These are phyloP conservation scores for Balearica regulorum DNA, from an alignment of 2,797 vertebrate genomes.

Conservation along the genomic window DNA sequence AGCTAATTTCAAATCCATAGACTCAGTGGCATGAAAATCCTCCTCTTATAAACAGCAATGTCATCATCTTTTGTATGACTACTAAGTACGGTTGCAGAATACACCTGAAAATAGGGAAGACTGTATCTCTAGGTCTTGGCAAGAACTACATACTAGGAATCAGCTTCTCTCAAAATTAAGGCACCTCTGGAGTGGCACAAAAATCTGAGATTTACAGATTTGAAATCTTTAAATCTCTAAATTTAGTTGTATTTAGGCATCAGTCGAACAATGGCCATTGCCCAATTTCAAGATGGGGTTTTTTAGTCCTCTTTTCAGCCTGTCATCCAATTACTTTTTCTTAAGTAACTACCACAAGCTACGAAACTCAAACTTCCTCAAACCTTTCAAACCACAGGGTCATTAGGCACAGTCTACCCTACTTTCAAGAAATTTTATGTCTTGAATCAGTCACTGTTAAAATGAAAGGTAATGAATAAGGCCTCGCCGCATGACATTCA, in stretches of 20 bases:
- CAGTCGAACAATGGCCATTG: background rate
- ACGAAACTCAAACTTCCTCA: background rate
- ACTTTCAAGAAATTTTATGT: too few relatives aligned
- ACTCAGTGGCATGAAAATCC: background rate
- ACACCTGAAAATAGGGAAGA: background rate
- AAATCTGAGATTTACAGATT: background rate
- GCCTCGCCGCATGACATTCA: background rate
- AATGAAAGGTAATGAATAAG: background rate
- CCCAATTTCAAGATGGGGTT: fast-evolving
- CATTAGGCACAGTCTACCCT: background rate
- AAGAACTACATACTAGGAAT: background rate
- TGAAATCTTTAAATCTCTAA: background rate
- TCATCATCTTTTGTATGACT: background rate
- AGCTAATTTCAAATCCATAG: background rate
- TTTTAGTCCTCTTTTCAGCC: background rate
- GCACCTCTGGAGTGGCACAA: background rate
- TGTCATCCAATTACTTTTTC: background rate
- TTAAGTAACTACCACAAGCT: background rate
- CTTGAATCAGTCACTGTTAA: background rate
- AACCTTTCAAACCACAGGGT: background rate
- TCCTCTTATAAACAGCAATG: background rate
- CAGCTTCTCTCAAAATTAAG: background rate
- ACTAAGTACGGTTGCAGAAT: background rate
- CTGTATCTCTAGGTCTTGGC: background rate
- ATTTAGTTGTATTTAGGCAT: background rate